Conservation (phyloP, 2,888 invertebrate species). For the Agrochola macilenta region DNA sequence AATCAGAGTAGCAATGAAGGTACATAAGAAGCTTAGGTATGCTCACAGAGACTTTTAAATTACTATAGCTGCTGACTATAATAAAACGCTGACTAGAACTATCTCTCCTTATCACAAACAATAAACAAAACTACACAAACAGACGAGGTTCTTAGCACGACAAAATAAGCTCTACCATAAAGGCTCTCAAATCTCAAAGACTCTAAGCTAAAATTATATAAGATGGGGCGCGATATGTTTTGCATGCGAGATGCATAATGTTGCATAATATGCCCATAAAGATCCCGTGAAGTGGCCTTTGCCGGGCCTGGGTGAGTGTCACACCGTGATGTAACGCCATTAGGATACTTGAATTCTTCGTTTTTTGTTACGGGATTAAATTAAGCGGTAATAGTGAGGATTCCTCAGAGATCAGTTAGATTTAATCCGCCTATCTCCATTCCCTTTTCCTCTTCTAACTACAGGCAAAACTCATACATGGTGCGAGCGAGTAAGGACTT, state of each 20-base stretch:
- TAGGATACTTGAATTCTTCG: not conserved
- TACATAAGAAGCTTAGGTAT: not conserved
- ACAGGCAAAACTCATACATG: too few species aligned
- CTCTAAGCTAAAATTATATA: slow-evolving; percentile 69
- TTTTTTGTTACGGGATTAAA: not conserved
- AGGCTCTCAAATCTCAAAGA: slow-evolving; percentile 60
- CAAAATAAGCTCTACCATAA: slow-evolving; percentile 33
- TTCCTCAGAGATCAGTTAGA: too few species aligned
- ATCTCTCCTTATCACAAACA: slow-evolving; percentile 1
- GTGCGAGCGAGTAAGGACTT: too few species aligned
- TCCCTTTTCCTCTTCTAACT: too few species aligned
- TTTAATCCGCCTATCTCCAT: too few species aligned
- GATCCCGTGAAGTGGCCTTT: slow-evolving; percentile 76
- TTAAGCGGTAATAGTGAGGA: not conserved
- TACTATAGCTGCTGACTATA: not conserved
- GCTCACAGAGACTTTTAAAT: not conserved
- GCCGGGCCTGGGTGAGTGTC: slow-evolving; percentile 58
- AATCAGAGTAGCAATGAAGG: not conserved
- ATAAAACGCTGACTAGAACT: not conserved
- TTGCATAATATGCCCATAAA: slow-evolving; percentile 83
- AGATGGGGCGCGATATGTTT: slow-evolving; percentile 77
- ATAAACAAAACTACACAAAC: slow-evolving; percentile 12
- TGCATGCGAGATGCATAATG: slow-evolving; percentile 81
- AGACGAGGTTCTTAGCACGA: slow-evolving; percentile 18
- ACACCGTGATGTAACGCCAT: slow-evolving; percentile 63